A percentile compares a stretch with the other conserved stretches of the same genome.
Conservation (phyloP, 1,140 invertebrate species). For the Wasmannia auropunctata region DNA sequence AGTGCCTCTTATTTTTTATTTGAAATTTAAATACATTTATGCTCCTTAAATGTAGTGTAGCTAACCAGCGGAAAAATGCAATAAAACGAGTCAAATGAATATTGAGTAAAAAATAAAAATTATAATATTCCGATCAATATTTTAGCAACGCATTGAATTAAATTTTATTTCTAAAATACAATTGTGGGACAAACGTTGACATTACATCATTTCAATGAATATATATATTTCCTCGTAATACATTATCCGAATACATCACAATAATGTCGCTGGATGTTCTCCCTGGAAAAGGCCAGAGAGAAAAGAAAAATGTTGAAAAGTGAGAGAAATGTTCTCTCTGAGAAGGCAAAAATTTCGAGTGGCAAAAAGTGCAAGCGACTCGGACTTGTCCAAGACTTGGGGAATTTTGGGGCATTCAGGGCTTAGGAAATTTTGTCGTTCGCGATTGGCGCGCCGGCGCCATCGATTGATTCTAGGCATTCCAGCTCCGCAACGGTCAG, state of each 20-base stretch:
- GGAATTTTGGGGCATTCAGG: no score
- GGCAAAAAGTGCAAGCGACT: no score
- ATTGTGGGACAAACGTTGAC: neutral
- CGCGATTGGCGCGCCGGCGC: neutral
- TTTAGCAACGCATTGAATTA: neutral
- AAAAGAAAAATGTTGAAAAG: no score
- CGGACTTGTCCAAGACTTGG: no score
- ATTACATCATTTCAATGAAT: neutral
- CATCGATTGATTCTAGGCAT: neutral
- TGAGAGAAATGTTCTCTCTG: no score
- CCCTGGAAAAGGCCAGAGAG: no score
- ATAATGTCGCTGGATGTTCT: neutral
- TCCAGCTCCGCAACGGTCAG: no score
- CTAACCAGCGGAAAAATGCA: neutral
- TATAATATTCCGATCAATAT: slow-evolving; percentile 28
- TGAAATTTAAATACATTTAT: slow-evolving; percentile 1
- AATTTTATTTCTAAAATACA: neutral
- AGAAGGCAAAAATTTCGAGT: no score
- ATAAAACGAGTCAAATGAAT: no score
- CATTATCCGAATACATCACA: slow-evolving; percentile 4
- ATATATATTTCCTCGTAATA: neutral
- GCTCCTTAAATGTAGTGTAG: neutral
- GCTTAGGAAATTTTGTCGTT: neutral
- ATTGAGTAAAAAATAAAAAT: no score
- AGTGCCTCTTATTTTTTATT: neutral